Evolutionary conservation across 2,113 vertebrate genomes (phyloP), one percentile per base, ranked within the genome.

Genomic region (Scatophagus argus): DNA sequence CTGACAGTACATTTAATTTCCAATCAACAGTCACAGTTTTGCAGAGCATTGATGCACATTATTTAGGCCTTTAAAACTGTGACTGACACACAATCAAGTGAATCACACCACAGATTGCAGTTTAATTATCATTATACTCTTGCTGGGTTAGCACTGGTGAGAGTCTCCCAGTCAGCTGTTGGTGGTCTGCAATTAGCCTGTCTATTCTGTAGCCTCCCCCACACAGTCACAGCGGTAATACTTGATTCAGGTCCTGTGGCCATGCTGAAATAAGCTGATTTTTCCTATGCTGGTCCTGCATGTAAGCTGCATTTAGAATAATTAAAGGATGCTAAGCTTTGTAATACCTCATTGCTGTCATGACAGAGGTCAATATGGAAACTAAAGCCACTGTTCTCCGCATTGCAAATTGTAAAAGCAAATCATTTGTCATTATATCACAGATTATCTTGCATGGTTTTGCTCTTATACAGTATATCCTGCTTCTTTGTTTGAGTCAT

Each of bases 261-360:
- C 55, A 43, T 56, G 51, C 79, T 90, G 77, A 91, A 93, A 93
- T 94, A 93, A 94, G 89, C 90, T 89, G 90, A 93, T 94, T 92
- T 89, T 64, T 90, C 76, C 68, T 39, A 46, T 89, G 83, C 82
- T 83, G 67, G 55, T 78, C 82, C 80, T 80, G 81, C 89, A 89
- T 94, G 67, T 93, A 94, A 92, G 84, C 93, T 91, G 90, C 93
- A 90, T 93, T 94, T 94, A 93, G 82, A 92, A 91, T 94, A 94
- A 94, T 95, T 93, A 93, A 93, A 92, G 87, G 72, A 88, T 88
- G 84, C 67, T 93, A 92, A 94, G 89, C 88, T 91, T 91, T 87
- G 76, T 85, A 93, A 93, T 92, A 76, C 89, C 82, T 85, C 74
- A 63, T 66, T 74, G 80, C 74, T 78, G 23, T 58, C 34, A 7